Evolutionary conservation across 2,113 vertebrate genomes (phyloP), one percentile per base, ranked within the genome.

Genomic region (Eptesicus fuscus): DNA sequence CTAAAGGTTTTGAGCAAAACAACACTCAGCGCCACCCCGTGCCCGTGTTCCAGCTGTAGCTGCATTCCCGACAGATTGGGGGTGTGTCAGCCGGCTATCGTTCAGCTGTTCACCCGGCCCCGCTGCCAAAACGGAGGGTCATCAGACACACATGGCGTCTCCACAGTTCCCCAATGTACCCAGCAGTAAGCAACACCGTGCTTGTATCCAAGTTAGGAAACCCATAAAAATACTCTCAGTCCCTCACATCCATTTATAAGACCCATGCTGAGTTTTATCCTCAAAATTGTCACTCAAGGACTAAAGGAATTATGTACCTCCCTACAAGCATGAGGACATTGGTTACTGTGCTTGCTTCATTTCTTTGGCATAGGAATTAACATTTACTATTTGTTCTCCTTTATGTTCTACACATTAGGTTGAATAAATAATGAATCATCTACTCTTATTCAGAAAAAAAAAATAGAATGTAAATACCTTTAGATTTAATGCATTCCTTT

Each of bases 31-130:
- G 96, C n/a, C 30, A n/a, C 37, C 6, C 18, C 70, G 65, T 88
- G 96, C 94, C 96, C 95, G 76, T 51, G 51, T 96, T 96, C 56
- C 95, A 96, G 94, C 84, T 95, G 71, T 40, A 89, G 73, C 91
- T 84, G 37, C 32, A 49, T 86, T 70, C 86, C 40, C 74, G 93
- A 96, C 97, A 98, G 98, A 97, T 53, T 95, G 96, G 94, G 87
- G 97, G 86, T 97, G 95, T 97, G 97, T 93, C 70, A 0, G 67
- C 0, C 0, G 89, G 84, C 79, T 88, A 95, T 63, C 6, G 9
- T 86, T 96, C 98, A 98, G 97, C 96, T 98, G 98, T 84, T 96
- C 14, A 12, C 5, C 13, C 0, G 63, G 35, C 11, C 32, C 25
- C 20, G 1, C 69, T 97, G 96, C 96, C 97, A 95, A 94, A 44